These are phyloP conservation scores for Zoanthus sansibaricus DNA, from an alignment of 92 coral and sea anemone genomes.

Conservation along the genomic window DNA sequence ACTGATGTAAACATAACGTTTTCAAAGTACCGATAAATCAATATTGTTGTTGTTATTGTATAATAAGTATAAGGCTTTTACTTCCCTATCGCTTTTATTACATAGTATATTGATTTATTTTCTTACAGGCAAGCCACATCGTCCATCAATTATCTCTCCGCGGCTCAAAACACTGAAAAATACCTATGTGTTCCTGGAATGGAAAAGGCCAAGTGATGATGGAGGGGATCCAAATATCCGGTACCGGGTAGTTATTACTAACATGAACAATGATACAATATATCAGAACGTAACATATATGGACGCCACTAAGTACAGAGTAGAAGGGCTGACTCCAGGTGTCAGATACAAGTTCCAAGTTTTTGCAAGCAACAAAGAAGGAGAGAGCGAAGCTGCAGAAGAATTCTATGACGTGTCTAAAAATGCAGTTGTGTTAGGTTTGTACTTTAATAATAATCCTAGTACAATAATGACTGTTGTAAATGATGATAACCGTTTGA, in stretches of 20 bases:
- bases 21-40: no score
- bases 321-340: not conserved
- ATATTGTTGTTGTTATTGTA: not conserved
- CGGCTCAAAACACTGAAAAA: not conserved
- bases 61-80: not conserved
- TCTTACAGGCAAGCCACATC: conserved; percentile 7
- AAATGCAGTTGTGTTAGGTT: not conserved
- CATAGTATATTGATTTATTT: not conserved
- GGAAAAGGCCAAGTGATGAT: conserved; percentile 20
- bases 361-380: conserved; percentile 15
- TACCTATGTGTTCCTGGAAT: not conserved
- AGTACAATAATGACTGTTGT: no score
- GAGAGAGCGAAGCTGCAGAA: conserved; percentile 18
- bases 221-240: conserved; percentile 27
- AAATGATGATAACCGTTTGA: no score
- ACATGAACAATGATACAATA: not conserved
- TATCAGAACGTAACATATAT: not conserved
- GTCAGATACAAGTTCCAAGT: conserved; percentile 27
- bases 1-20: no score
- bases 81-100: not conserved
- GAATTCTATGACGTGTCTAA: not conserved
- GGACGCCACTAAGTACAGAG: not conserved
- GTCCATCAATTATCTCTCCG: conserved; percentile 11
- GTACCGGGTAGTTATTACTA: conserved; percentile 16
- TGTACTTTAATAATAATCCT: not conserved